These are phyloP conservation scores for Orcinus orca DNA, from an alignment of 2,113 vertebrate species.

Conservation along the genomic window DNA sequence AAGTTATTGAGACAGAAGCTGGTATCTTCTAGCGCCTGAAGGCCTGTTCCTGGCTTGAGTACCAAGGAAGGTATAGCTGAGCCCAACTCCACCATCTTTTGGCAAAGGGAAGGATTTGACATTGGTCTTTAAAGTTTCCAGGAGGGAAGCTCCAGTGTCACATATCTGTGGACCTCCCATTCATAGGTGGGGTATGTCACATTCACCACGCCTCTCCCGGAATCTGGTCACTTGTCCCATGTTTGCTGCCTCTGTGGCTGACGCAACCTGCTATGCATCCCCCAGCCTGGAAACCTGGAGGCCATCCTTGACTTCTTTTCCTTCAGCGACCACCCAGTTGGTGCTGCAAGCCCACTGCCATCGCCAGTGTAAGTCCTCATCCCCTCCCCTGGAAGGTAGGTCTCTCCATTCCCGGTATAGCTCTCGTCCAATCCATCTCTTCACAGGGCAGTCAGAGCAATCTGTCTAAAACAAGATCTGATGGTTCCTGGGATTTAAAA, in stretches of 20 bases:
- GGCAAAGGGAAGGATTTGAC: neutral
- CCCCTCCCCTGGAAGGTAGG: neutral
- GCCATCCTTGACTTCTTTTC: neutral
- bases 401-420: neutral
- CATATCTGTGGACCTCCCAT: neutral
- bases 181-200: neutral
- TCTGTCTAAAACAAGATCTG: neutral
- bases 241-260: neutral
- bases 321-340: neutral
- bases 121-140: neutral
- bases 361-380: neutral
- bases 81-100: neutral
- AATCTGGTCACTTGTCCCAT: neutral
- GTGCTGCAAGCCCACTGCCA: neutral
- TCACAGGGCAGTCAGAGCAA: neutral
- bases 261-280: neutral
- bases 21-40: neutral
- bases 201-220: neutral
- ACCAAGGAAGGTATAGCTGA: neutral
- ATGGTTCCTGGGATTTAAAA: neutral
- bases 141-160: neutral
- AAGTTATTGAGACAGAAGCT: neutral
- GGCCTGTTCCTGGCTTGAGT: neutral
- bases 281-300: neutral
- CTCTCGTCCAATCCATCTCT: neutral